Conservation (phyloP, 2,113 vertebrate genomes). For the Maccullochella peelii region DNA sequence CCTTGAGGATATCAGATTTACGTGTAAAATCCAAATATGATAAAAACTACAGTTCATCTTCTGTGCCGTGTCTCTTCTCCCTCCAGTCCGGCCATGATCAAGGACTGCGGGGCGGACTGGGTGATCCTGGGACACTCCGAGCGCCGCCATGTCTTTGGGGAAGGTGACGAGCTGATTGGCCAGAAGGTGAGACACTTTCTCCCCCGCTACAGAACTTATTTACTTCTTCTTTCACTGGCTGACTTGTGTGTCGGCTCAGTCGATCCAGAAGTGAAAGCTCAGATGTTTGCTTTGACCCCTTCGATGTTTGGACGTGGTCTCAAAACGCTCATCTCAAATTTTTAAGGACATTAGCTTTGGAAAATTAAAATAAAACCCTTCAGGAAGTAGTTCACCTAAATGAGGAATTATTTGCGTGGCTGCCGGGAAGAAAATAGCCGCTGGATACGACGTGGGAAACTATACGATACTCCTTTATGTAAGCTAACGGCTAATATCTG, state of each 20-base stretch:
- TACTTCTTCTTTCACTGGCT: no score
- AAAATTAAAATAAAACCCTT: neutral
- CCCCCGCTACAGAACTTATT: neutral
- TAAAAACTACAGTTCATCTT: neutral
- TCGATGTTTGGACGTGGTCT: neutral
- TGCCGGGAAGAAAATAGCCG: neutral
- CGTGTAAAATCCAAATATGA: no score
- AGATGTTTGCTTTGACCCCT: no score
- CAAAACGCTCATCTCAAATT: no score
- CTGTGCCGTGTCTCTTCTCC: neutral
- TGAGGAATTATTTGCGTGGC: neutral
- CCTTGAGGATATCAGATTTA: neutral
- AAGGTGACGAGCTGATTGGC: slow-evolving; percentile 93
- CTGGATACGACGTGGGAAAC: no score
- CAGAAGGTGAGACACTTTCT: slow-evolving; percentile 83
- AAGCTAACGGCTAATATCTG: no score
- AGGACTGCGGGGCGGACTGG: slow-evolving; percentile 91
- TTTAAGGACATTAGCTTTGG: neutral
- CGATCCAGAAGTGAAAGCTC: no score
- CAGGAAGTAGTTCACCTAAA: no score
- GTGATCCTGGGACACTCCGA: slow-evolving; percentile 94
- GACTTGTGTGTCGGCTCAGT: no score
- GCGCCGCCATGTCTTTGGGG: slow-evolving; percentile 92
- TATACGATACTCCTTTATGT: no score
- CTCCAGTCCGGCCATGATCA: slow-evolving; percentile 93